Base-by-base conservation (phyloP, 2,797 vertebrate genomes). In the Leucoraja ocellata region DNA sequence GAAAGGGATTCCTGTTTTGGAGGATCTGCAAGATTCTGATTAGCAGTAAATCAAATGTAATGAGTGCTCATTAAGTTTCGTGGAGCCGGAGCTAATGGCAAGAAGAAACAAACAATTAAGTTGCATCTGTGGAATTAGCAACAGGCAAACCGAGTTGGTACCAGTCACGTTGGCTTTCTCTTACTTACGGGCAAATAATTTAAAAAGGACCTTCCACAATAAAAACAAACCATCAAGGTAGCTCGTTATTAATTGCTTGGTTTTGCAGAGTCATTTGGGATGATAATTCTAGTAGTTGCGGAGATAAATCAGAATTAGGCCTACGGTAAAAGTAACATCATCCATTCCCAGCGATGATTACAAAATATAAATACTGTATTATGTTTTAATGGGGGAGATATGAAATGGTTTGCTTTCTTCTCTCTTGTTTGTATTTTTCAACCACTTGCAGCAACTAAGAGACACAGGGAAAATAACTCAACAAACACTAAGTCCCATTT, bases 1-100 rank as follows among this genome's bases (percentile, higher is more conserved):
- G 94, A 94, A 94, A 94, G 94, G 94, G 94, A 95, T 95, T 95
- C 95, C 95, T 95, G 95, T 94, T 94, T 61, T 79, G 84, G 83
- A 88, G 93, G 93, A 94, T 91, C 68, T 95, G 94, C 94, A 94
- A 94, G 94, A 93, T 93, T 94, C 1, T 94, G 95, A 94, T 95
- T 95, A 94, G 93, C 83, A 68, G 91, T 94, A 93, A 93, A 94
- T 93, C 93, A 93, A 93, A 92, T 95, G 95, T 39, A 94, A 91
- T 2, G 91, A 93, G 90, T 58, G 93, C 95, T 95, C 94, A 95
- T 96, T 95, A 95, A 76, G 93, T 95, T 96, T 94, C 94, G 58
- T 39, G 46, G 36, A 54, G 39, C 71, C 58, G 36, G 7, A 54
- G 90, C 90, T 92, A 92, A 76, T 58, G 90, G 68, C 90, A n/a